Evolutionary conservation across 2,888 invertebrate species (phyloP).

Genomic region (Achlya flavicornis): DNA sequence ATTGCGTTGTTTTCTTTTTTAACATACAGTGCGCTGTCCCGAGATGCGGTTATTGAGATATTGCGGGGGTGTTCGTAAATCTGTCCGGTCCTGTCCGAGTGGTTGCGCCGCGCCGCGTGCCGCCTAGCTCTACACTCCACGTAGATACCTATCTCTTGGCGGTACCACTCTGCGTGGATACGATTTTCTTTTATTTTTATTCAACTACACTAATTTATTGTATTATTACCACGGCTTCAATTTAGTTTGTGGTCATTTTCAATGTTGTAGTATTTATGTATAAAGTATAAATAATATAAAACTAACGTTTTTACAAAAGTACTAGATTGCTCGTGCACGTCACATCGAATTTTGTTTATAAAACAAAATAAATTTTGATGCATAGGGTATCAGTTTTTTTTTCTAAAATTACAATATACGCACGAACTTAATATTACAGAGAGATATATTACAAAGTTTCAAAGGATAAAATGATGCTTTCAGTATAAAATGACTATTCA

Average conservation of each 20-base stretch:
- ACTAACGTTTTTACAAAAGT: too few species aligned
- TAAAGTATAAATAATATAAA: too few species aligned
- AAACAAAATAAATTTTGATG: too few species aligned
- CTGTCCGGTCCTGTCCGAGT: constrained; percentile 48
- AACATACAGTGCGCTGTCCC: constrained; percentile 40
- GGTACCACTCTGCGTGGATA: constrained; percentile 36
- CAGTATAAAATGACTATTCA: too few species aligned
- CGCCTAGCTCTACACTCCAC: constrained; percentile 25
- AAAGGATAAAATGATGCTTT: neutral
- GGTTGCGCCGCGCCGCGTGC: constrained; percentile 17
- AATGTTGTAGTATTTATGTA: too few species aligned
- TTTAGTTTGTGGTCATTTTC: constrained; percentile 28
- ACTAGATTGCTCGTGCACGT: too few species aligned
- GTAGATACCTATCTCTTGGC: constrained; percentile 17
- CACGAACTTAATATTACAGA: too few species aligned
- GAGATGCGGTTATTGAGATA: constrained; percentile 54
- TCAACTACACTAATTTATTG: constrained; percentile 57
- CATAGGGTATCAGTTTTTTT: too few species aligned
- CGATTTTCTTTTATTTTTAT: constrained; percentile 49
- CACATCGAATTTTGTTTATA: too few species aligned
- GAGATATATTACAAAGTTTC: neutral
- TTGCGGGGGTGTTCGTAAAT: constrained; percentile 61
- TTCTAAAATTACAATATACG: too few species aligned
- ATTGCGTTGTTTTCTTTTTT: constrained; percentile 36
- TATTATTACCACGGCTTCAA: constrained; percentile 28